Percentiles rank a stretch among this genome's conserved stretches.
Conservation (phyloP, 2,113 vertebrate genomes). For the Mastomys coucha region DNA sequence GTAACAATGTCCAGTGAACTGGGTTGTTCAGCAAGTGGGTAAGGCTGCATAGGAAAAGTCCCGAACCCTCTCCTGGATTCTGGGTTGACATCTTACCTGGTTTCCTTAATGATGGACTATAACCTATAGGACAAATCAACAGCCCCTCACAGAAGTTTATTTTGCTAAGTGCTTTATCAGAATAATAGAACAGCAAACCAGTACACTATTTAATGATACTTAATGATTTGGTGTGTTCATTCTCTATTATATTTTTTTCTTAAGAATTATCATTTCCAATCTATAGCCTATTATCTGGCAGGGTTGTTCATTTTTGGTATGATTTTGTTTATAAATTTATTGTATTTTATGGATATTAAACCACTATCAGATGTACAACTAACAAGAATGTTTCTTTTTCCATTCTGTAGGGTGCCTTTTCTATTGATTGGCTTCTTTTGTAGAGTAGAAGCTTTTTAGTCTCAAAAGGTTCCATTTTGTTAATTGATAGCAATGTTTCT, state of each 20-base stretch:
- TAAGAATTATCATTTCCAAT: background rate
- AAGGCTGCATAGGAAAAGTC: background rate
- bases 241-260: background rate
- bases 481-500: background rate
- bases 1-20: background rate
- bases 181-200: background rate
- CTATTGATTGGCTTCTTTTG: background rate
- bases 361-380: background rate
- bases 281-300: background rate
- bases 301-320: background rate
- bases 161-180: background rate
- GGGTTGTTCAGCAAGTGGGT: background rate
- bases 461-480: background rate
- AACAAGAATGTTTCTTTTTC: background rate
- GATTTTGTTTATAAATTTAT: background rate
- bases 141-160: background rate
- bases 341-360: background rate
- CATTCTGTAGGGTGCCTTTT: background rate
- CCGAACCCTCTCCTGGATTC: background rate
- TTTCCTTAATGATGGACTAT: background rate
- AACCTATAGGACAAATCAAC: background rate
- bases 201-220: background rate
- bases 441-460: background rate
- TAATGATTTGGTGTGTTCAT: background rate
- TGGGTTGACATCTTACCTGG: background rate